Conservation (phyloP, 2,113 vertebrate genomes). For the Catharus fuscescens region DNA sequence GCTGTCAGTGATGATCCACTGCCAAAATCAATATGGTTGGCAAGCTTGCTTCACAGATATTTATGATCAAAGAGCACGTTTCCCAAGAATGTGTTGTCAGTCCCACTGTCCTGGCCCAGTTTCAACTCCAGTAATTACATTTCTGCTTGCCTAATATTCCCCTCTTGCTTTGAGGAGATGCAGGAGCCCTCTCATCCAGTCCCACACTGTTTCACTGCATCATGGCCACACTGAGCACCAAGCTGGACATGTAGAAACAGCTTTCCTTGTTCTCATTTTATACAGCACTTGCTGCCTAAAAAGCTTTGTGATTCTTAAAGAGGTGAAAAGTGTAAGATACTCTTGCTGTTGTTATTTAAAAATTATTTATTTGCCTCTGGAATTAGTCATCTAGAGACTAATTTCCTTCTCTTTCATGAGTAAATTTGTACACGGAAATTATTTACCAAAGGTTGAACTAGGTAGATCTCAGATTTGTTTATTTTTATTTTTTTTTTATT, state of each 20-base stretch:
- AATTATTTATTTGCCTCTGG: neutral
- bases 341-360: neutral
- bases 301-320: neutral
- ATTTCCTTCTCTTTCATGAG: slow-evolving; percentile 37
- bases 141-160: neutral
- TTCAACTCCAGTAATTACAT: slow-evolving; percentile 22
- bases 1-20: slow-evolving; percentile 35
- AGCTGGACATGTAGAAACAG: neutral
- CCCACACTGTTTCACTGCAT: fast-evolving
- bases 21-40: slow-evolving; percentile 49
- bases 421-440: neutral
- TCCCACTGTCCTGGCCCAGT: slow-evolving; percentile 8
- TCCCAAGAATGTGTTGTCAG: slow-evolving; percentile 21
- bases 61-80: slow-evolving; percentile 23
- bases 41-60: slow-evolving; percentile 37
- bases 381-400: neutral
- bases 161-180: neutral
- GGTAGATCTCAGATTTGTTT: neutral
- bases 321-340: neutral
- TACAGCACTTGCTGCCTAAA: neutral
- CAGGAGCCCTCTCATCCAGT: neutral
- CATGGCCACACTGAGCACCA: neutral
- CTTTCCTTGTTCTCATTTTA: neutral
- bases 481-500: neutral
- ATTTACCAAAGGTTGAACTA: slow-evolving; percentile 36